A percentile compares a stretch with the other conserved stretches of the same genome.
Conservation (phyloP, 2,888 invertebrate genomes). For the Calliopum simillimum region DNA sequence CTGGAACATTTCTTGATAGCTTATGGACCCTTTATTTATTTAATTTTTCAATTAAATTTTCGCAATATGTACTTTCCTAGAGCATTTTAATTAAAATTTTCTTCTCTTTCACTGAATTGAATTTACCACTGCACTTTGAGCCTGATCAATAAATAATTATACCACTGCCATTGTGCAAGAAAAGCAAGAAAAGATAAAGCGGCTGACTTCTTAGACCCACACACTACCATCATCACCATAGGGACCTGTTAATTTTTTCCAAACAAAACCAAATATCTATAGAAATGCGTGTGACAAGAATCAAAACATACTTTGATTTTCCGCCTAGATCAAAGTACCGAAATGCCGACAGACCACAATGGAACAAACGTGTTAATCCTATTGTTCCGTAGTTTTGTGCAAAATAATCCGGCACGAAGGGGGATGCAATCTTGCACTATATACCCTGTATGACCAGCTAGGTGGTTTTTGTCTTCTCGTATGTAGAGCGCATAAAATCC, state of each 20-base stretch:
- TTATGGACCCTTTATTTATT: too few species aligned
- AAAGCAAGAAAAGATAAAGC: too few species aligned
- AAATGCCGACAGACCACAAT: constrained; percentile 29
- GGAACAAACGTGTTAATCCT: constrained; percentile 31
- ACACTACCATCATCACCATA: background rate
- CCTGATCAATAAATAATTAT: too few species aligned
- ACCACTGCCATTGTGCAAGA: too few species aligned
- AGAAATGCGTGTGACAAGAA: constrained; percentile 25
- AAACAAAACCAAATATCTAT: background rate
- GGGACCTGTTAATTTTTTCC: constrained; percentile 13
- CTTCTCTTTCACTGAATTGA: too few species aligned
- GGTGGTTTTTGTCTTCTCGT: constrained; percentile 6
- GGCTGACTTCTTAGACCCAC: too few species aligned
- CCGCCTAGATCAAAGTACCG: constrained; percentile 29
- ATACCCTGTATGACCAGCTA: background rate
- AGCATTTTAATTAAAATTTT: too few species aligned
- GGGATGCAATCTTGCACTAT: constrained; percentile 14
- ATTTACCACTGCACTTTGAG: too few species aligned
- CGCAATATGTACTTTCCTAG: too few species aligned
- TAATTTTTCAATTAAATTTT: too few species aligned
- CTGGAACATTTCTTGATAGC: too few species aligned
- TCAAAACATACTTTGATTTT: constrained; percentile 25
- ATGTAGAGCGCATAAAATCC: constrained; percentile 8
- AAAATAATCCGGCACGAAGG: background rate
- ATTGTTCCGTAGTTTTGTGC: constrained; percentile 38